phyloP scores from a whole-genome alignment of 2,797 vertebrate genomes.

The Clarias pachynema region DNA sequence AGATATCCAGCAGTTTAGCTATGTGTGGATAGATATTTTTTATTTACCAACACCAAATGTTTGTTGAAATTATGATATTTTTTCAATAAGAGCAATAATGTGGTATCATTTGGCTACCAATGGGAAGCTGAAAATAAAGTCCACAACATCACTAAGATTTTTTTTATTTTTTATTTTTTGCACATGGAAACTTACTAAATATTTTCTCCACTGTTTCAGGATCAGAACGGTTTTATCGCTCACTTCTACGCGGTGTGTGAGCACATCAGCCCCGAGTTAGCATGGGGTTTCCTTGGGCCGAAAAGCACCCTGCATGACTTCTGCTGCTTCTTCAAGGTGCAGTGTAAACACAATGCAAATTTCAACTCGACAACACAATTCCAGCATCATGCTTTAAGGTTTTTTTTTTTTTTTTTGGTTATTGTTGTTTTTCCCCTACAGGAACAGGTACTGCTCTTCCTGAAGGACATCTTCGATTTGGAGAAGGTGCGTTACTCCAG shows the following conservation, averaged over 20 bases:
- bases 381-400: neutral
- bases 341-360: neutral
- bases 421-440: conserved; percentile 58
- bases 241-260: conserved; percentile 95
- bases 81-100: too few species aligned
- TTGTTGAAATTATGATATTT: too few species aligned
- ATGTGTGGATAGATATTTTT: too few species aligned
- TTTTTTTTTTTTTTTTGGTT: too few species aligned
- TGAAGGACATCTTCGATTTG: conserved; percentile 96
- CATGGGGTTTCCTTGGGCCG: conserved; percentile 96
- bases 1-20: neutral
- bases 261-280: conserved; percentile 91
- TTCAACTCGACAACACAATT: conserved; percentile 26
- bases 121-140: too few species aligned
- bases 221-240: conserved; percentile 91
- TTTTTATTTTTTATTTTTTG: neutral
- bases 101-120: too few species aligned
- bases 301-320: conserved; percentile 90
- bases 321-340: conserved; percentile 96
- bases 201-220: conserved; percentile 66
- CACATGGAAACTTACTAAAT: neutral
- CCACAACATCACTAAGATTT: too few species aligned
- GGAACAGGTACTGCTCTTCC: conserved; percentile 93
- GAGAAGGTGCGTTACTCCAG: conserved; percentile 91
- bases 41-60: neutral